Evolutionary conservation across 2,888 invertebrate genomes (phyloP).

Genomic region (Apotomis betuletana): DNA sequence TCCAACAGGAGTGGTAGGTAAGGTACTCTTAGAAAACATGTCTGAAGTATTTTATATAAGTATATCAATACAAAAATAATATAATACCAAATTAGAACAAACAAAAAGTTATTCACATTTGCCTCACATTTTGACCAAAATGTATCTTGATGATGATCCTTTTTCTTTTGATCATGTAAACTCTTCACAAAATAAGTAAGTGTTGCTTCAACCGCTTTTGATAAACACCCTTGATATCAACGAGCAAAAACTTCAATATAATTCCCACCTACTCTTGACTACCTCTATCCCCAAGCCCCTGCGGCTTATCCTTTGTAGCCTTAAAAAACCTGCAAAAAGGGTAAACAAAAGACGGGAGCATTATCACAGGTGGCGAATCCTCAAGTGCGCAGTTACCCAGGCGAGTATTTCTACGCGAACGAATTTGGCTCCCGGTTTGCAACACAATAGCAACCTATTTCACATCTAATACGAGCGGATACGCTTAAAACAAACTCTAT

Average conservation of each 20-base stretch:
- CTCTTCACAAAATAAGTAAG: not conserved
- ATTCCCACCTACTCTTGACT: slow-evolving; percentile 37
- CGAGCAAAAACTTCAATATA: slow-evolving; percentile 8
- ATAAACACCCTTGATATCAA: slow-evolving; percentile 9
- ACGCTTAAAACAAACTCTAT: slow-evolving; percentile 14
- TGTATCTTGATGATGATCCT: not conserved
- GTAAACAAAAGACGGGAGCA: slow-evolving; percentile 60
- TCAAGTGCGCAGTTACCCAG: slow-evolving; percentile 76
- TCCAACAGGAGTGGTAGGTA: too few species aligned
- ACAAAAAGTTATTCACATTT: too few species aligned
- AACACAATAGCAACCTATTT: slow-evolving; percentile 27
- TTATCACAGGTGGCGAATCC: slow-evolving; percentile 76
- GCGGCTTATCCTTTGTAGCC: slow-evolving; percentile 44
- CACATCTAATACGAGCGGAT: not conserved
- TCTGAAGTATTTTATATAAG: too few species aligned
- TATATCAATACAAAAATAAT: too few species aligned
- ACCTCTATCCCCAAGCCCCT: slow-evolving; percentile 11
- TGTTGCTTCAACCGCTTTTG: not conserved
- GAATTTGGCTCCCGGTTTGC: slow-evolving; percentile 47
- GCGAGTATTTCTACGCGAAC: slow-evolving; percentile 64
- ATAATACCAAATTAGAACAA: too few species aligned
- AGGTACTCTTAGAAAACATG: too few species aligned
- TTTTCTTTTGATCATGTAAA: not conserved
- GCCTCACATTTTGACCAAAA: too few species aligned
- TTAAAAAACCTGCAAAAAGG: slow-evolving; percentile 64